Conservation (phyloP, 1,140 invertebrate species). For the Neoseiulus cucumeris region DNA sequence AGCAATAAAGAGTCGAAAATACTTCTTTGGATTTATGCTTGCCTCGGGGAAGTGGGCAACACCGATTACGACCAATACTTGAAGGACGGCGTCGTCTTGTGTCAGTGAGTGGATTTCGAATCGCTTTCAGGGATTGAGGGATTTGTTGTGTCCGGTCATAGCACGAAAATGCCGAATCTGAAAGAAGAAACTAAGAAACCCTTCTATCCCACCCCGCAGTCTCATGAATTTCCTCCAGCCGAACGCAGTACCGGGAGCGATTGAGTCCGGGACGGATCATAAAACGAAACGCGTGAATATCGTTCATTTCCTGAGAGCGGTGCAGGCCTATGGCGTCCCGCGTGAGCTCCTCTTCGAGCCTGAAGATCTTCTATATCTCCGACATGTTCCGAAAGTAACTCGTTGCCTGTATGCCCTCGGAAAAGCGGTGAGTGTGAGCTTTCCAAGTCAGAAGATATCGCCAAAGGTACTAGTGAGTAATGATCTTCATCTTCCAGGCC, state of each 20-base stretch:
- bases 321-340: constrained; percentile 21
- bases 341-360: constrained; percentile 23
- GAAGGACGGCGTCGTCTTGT: constrained; percentile 24
- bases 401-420: constrained; percentile 24
- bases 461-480: background rate
- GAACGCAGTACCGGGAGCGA: constrained; percentile 21
- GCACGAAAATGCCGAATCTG: background rate
- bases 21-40: constrained; percentile 25
- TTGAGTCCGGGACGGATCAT: constrained; percentile 17
- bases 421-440: constrained; percentile 22
- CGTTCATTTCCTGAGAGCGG: constrained; percentile 21
- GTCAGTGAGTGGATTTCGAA: constrained; percentile 24
- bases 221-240: constrained; percentile 24
- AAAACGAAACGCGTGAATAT: constrained; percentile 23
- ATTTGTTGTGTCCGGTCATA: background rate
- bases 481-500: constrained; percentile 23
- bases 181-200: background rate
- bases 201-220: constrained; percentile 15
- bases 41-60: constrained; percentile 22
- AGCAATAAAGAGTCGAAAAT: constrained; percentile 23
- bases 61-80: constrained; percentile 25
- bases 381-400: constrained; percentile 24
- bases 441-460: no score
- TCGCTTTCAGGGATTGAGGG: background rate
- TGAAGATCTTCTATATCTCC: constrained; percentile 23